Percentiles rank a stretch among this genome's conserved stretches.
These are phyloP conservation scores for Megaceryle torquata DNA, from an alignment of 2,113 vertebrate genomes.

Conservation along the genomic window DNA sequence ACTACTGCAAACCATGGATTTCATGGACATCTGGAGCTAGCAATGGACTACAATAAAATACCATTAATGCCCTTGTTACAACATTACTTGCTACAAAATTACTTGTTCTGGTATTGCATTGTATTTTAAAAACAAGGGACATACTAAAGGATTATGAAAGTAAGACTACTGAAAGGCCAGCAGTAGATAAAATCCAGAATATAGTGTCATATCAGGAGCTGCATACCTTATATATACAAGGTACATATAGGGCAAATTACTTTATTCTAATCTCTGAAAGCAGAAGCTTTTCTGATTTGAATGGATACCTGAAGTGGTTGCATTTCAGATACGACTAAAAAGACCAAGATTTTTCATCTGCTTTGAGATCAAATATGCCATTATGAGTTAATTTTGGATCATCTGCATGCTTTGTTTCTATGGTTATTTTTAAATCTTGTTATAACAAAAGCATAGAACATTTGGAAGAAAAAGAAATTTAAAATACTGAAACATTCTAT, in stretches of 20 bases:
- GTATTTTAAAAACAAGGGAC: background rate
- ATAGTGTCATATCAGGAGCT: background rate
- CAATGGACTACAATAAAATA: background rate
- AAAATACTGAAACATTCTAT: background rate
- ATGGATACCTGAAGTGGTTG: background rate
- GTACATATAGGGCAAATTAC: background rate
- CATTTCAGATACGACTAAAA: background rate
- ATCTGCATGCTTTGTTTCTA: background rate
- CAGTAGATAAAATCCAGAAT: background rate
- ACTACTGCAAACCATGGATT: background rate
- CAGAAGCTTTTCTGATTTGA: background rate
- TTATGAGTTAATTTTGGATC: background rate
- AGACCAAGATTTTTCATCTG: background rate
- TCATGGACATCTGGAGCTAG: background rate
- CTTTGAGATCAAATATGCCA: background rate
- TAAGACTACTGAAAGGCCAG: background rate
- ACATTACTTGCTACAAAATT: background rate
- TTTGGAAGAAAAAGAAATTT: background rate
- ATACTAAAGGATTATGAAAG: background rate
- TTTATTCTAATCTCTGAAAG: background rate
- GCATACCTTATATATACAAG: background rate
- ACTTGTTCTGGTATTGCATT: background rate
- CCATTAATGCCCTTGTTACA: background rate
- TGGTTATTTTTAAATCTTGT: background rate
- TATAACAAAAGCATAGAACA: background rate